Evolutionary conservation across 1,140 invertebrate species (phyloP).

Genomic region (Telenomus remus): DNA sequence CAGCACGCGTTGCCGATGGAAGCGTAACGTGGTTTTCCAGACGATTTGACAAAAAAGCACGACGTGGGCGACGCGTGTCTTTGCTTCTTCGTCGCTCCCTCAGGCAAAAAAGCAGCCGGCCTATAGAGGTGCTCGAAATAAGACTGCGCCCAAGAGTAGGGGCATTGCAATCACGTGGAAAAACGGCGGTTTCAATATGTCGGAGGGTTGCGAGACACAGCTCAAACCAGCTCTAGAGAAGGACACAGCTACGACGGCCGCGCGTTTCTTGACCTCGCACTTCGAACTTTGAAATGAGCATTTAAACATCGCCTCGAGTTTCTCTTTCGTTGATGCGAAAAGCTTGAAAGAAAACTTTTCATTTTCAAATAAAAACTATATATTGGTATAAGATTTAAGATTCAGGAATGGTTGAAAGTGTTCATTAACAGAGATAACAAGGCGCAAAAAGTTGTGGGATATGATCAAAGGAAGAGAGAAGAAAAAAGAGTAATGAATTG

Average conservation of each 20-base stretch:
- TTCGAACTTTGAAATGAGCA: constrained; percentile 34
- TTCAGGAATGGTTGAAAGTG: not conserved
- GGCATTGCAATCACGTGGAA: constrained; percentile 66
- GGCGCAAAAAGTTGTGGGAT: not conserved
- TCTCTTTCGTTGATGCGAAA: constrained; percentile 24
- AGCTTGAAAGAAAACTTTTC: not conserved
- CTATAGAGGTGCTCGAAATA: constrained; percentile 1
- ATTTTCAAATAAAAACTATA: too few species aligned
- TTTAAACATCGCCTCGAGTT: constrained; percentile 38
- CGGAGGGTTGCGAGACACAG: constrained; percentile 40
- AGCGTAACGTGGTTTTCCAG: constrained; percentile 66
- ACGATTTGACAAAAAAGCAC: constrained; percentile 74
- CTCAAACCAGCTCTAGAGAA: constrained; percentile 1
- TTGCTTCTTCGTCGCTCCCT: constrained; percentile 34
- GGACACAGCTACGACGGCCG: constrained; percentile 14
- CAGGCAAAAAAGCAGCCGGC: constrained; percentile 5
- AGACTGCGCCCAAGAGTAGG: constrained; percentile 40
- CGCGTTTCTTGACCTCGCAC: constrained; percentile 27
- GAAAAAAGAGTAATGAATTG: constrained; percentile 43
- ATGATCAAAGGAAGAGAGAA: too few species aligned
- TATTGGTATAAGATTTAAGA: not conserved
- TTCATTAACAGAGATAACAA: too few species aligned
- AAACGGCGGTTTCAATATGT: constrained; percentile 64
- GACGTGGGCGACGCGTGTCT: constrained; percentile 60
- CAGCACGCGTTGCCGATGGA: constrained; percentile 64